These are phyloP conservation scores for Dromius quadrimaculatus DNA, from an alignment of 2,888 invertebrate genomes.

Conservation along the genomic window DNA sequence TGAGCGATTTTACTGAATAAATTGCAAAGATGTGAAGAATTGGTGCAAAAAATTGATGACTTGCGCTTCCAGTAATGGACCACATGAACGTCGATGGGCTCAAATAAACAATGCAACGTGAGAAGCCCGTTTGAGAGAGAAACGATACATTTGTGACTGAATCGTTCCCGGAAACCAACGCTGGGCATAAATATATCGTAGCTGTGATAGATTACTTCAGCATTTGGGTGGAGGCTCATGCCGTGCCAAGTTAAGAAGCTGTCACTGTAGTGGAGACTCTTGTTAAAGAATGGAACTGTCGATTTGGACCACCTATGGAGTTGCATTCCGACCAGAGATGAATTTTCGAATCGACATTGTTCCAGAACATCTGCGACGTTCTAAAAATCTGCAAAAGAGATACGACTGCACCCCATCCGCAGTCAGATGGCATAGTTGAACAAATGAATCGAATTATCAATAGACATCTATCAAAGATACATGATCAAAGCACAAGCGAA, in stretches of 20 bases:
- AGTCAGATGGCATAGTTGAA: too few species aligned
- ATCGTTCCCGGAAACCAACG: background rate
- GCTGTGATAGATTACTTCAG: background rate
- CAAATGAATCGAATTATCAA: too few species aligned
- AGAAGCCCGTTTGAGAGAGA: too few species aligned
- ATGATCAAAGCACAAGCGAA: too few species aligned
- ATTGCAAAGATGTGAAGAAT: too few species aligned
- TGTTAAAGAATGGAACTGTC: constrained; percentile 9
- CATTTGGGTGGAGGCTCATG: background rate
- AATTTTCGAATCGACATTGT: constrained; percentile 41
- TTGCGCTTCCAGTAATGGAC: too few species aligned
- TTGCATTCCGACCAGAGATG: constrained; percentile 45
- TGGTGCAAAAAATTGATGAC: too few species aligned
- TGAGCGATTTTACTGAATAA: too few species aligned
- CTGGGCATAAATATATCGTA: background rate
- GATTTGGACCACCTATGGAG: constrained; percentile 36
- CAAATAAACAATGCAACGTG: too few species aligned
- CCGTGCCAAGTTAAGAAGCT: background rate
- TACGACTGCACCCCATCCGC: background rate
- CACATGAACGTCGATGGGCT: too few species aligned
- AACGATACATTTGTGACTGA: too few species aligned
- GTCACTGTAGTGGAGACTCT: background rate
- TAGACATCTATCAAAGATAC: too few species aligned
- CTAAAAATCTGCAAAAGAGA: constrained; percentile 6
- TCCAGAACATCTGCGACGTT: background rate